Evolutionary conservation across 2,797 vertebrate species (phyloP).

Genomic region (Peromyscus eremicus): DNA sequence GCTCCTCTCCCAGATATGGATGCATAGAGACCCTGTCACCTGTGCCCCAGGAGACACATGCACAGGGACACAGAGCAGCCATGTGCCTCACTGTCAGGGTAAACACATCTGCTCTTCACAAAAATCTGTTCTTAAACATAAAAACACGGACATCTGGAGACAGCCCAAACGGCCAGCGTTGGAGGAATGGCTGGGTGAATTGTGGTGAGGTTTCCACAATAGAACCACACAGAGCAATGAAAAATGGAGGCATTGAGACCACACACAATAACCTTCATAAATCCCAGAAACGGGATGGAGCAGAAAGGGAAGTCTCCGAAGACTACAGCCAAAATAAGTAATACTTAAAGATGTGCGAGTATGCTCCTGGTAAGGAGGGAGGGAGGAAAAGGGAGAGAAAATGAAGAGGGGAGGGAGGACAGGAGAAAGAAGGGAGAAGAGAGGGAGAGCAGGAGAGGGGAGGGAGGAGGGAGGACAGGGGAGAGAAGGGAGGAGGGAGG

Average conservation of each 20-base stretch:
- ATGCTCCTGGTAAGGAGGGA: background rate
- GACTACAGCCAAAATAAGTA: background rate
- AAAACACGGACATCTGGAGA: slow-evolving; percentile 1
- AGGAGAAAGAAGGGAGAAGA: rapidly evolving
- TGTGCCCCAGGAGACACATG: background rate
- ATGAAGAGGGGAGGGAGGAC: rapidly evolving
- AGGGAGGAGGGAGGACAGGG: no score
- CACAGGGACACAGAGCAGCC: background rate
- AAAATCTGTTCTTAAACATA: slow-evolving; percentile 18
- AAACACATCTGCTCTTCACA: background rate
- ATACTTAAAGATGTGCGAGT: background rate
- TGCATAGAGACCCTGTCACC: background rate
- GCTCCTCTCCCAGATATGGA: background rate
- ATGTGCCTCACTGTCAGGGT: background rate
- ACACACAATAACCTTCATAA: slow-evolving; percentile 1
- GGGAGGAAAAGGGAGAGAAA: rapidly evolving
- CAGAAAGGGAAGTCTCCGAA: background rate
- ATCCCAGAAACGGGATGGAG: background rate
- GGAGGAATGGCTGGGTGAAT: slow-evolving; percentile 39
- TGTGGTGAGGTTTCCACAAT: background rate
- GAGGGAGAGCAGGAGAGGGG: background rate
- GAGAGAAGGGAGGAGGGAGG: no score
- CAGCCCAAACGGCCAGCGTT: background rate
- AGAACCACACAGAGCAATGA: slow-evolving; percentile 10
- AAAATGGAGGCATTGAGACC: background rate